Evolutionary conservation across 2,113 vertebrate genomes (phyloP).

Genomic region (Rhabdomys dilectus): DNA sequence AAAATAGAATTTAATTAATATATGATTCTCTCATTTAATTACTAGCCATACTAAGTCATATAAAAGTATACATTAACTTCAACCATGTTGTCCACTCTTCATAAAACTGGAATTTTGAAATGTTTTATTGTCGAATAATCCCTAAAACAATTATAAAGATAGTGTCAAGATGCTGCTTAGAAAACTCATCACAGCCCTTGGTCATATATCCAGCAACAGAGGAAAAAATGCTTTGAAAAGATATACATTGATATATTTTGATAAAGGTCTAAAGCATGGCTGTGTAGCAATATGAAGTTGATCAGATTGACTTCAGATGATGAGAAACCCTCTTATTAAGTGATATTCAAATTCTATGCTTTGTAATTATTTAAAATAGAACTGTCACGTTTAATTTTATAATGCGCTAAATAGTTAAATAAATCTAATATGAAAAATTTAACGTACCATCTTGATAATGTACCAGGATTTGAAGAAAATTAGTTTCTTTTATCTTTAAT

Average conservation of each 20-base stretch:
- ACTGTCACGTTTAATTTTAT: conserved; percentile 74
- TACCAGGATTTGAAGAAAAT: conserved; percentile 72
- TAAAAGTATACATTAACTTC: conserved; percentile 39
- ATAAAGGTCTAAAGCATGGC: conserved; percentile 58
- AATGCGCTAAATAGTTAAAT: conserved; percentile 72
- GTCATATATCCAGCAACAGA: conserved; percentile 44
- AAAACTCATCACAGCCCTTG: conserved; percentile 49
- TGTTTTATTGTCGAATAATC: conserved; percentile 61
- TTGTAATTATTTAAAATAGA: conserved; percentile 72
- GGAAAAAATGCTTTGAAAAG: conserved; percentile 47
- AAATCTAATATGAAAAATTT: conserved; percentile 73
- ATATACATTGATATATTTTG: conserved; percentile 58
- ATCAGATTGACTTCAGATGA: conserved; percentile 66
- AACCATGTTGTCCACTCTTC: not conserved
- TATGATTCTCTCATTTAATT: conserved; percentile 41
- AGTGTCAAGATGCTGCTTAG: conserved; percentile 68
- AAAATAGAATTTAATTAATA: conserved; percentile 11
- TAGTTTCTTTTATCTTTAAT: conserved; percentile 73
- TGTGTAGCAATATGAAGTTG: conserved; percentile 60
- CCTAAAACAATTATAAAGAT: conserved; percentile 62
- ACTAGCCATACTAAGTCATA: not conserved
- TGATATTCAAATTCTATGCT: conserved; percentile 60
- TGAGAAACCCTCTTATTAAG: conserved; percentile 69
- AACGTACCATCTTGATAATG: conserved; percentile 73
- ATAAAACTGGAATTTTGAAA: conserved; percentile 54